These are phyloP conservation scores for Squalus acanthias DNA, from an alignment of 2,797 vertebrate genomes.

Conservation along the genomic window DNA sequence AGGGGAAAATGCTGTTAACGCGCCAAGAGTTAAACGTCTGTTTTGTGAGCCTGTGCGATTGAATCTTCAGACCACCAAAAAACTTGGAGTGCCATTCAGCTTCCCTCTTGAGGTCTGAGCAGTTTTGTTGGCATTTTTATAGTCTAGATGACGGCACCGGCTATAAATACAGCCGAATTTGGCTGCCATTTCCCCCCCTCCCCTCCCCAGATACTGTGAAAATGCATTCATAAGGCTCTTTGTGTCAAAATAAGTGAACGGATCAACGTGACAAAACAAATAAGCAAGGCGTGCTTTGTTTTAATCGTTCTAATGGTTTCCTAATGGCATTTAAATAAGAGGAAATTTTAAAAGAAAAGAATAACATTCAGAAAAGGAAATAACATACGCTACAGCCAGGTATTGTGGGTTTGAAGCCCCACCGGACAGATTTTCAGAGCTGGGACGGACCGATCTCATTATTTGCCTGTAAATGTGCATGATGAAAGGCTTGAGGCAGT, in stretches of 20 bases:
- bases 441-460: not conserved
- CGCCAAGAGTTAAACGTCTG: not conserved
- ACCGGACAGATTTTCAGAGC: not conserved
- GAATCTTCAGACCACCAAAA: not conserved
- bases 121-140: not conserved
- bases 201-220: not conserved
- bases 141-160: not conserved
- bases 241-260: not conserved
- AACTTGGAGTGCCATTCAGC: not conserved
- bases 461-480: too few relatives aligned
- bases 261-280: not conserved
- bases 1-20: not conserved
- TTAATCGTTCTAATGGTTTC: not conserved
- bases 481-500: not conserved
- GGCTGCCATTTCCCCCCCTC: not conserved
- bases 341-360: not conserved
- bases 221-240: not conserved
- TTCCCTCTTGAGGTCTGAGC: not conserved
- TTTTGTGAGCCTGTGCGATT: not conserved
- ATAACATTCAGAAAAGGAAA: not conserved
- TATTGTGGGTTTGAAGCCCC: not conserved
- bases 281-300: not conserved
- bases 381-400: not conserved
- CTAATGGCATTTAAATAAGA: not conserved
- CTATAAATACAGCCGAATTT: constrained; percentile 14